These are phyloP conservation scores for Cynaeus angustus DNA, from an alignment of 2,888 invertebrate species.

Conservation along the genomic window DNA sequence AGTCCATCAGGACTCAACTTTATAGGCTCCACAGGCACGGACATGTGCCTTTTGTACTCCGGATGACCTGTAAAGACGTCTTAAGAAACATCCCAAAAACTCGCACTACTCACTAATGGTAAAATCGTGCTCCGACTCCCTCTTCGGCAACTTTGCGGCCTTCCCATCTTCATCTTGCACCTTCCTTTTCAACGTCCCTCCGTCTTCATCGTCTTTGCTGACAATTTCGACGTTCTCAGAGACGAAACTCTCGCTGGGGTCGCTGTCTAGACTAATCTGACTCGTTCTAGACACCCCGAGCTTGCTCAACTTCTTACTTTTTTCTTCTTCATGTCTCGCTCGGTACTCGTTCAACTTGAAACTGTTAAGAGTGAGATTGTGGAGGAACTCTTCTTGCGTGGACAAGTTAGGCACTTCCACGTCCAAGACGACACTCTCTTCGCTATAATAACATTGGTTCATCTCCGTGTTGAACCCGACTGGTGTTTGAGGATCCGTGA, in stretches of 20 bases:
- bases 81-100: neutral
- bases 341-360: conserved; percentile 70
- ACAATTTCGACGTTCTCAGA: conserved; percentile 64
- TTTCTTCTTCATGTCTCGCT: conserved; percentile 63
- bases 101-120: conserved; percentile 53
- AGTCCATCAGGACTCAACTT: conserved; percentile 75
- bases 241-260: conserved; percentile 64
- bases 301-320: conserved; percentile 67
- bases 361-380: conserved; percentile 66
- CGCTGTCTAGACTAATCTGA: conserved; percentile 69
- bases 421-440: conserved; percentile 73
- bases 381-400: conserved; percentile 59
- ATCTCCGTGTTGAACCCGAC: conserved; percentile 76
- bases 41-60: conserved; percentile 67
- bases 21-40: conserved; percentile 71
- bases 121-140: conserved; percentile 57
- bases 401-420: conserved; percentile 60
- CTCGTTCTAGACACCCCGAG: conserved; percentile 70
- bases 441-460: conserved; percentile 78
- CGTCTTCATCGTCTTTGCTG: conserved; percentile 53
- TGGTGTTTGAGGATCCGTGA: conserved; percentile 81
- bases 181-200: conserved; percentile 52
- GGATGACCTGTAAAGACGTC: conserved; percentile 54
- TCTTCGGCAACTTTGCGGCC: conserved; percentile 53
- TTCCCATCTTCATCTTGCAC: conserved; percentile 51